These are phyloP conservation scores for Horisme vitalbata DNA, from an alignment of 2,888 invertebrate genomes.

Conservation along the genomic window DNA sequence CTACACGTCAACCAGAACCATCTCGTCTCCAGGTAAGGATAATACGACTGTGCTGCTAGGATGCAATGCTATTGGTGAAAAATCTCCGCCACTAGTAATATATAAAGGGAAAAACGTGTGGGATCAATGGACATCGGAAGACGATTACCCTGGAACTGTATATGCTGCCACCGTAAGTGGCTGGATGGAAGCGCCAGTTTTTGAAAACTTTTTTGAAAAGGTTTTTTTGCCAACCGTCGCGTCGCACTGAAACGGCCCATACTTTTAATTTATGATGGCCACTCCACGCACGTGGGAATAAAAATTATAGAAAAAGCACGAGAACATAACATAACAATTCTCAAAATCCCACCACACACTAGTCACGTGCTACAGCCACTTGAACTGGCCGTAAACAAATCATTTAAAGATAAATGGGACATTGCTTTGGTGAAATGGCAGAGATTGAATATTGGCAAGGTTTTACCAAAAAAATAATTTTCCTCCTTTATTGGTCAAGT, in stretches of 20 bases:
- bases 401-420: slow-evolving; percentile 40
- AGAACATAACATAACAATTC: slow-evolving; percentile 19
- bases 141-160: slow-evolving; percentile 34
- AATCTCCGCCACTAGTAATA: slow-evolving; percentile 36
- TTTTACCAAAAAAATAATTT: slow-evolving; percentile 35
- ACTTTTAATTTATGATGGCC: slow-evolving; percentile 29
- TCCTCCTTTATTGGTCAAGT: slow-evolving; percentile 32
- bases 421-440: slow-evolving; percentile 36
- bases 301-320: slow-evolving; percentile 21
- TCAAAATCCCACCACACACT: slow-evolving; percentile 28
- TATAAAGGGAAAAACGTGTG: slow-evolving; percentile 37
- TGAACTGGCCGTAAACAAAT: slow-evolving; percentile 37
- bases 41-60: slow-evolving; percentile 18
- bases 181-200: slow-evolving; percentile 42
- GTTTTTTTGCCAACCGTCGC: slow-evolving; percentile 15
- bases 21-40: slow-evolving; percentile 34
- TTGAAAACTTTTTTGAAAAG: slow-evolving; percentile 18
- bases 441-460: slow-evolving; percentile 29
- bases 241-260: slow-evolving; percentile 23
- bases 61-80: slow-evolving; percentile 37
- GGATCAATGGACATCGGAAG: slow-evolving; percentile 27
- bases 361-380: slow-evolving; percentile 33
- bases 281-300: slow-evolving; percentile 27
- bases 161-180: slow-evolving; percentile 31
- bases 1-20: slow-evolving; percentile 30